Evolutionary conservation across 2,888 invertebrate species (phyloP).

Genomic region (Pollenia angustigena): DNA sequence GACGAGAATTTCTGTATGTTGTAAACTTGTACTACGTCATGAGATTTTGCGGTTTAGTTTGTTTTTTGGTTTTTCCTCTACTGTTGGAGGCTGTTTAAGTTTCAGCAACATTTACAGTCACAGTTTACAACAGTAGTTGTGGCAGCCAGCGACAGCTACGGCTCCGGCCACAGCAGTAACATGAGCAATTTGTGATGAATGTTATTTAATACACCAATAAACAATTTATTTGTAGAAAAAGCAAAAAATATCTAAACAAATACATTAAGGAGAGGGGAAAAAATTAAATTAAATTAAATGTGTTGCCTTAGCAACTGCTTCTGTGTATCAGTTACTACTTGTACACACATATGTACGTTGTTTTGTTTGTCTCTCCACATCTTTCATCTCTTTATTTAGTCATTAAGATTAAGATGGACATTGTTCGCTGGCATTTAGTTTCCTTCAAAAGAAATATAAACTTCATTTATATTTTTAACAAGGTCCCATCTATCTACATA

Average conservation of each 20-base stretch:
- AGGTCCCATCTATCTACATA: constrained; percentile 50
- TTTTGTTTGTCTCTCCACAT: not conserved
- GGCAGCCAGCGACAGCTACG: constrained; percentile 6
- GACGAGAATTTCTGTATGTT: constrained; percentile 22
- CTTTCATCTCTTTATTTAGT: constrained; percentile 61
- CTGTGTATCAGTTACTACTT: constrained; percentile 36
- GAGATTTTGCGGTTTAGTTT: constrained; percentile 55
- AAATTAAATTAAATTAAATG: constrained; percentile 20
- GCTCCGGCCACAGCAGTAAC: constrained; percentile 53
- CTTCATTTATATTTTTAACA: constrained; percentile 59
- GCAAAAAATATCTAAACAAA: constrained; percentile 33
- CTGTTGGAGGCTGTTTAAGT: constrained; percentile 50
- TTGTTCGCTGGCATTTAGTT: constrained; percentile 46
- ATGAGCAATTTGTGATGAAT: constrained; percentile 69
- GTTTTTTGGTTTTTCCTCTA: not conserved
- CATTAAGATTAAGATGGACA: constrained; percentile 63
- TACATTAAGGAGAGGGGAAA: not conserved
- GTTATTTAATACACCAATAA: constrained; percentile 67
- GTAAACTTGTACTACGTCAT: constrained; percentile 53
- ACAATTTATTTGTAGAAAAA: constrained; percentile 45
- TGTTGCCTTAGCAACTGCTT: constrained; percentile 48
- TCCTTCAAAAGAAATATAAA: constrained; percentile 48
- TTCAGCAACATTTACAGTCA: constrained; percentile 42
- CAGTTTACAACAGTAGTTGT: constrained; percentile 35
- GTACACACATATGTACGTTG: not conserved